These are phyloP conservation scores for Radopholus similis DNA, from an alignment of 1,140 invertebrate species.

Conservation along the genomic window DNA sequence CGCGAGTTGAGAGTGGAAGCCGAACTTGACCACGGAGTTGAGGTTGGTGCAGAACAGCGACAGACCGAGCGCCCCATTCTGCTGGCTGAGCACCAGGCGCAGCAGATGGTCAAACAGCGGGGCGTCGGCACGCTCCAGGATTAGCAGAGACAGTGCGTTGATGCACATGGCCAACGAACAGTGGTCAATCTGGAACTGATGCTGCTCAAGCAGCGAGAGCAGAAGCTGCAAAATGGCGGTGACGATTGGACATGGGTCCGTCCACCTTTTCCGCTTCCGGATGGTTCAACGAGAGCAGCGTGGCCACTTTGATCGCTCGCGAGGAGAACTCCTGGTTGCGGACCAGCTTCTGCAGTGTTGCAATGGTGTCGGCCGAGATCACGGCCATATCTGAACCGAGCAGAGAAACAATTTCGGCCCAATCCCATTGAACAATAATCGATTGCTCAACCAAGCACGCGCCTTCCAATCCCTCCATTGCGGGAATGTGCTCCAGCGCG, in stretches of 20 bases:
- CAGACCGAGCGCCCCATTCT: not conserved
- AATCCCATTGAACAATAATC: not conserved
- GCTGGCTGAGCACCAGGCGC: conserved; percentile 6
- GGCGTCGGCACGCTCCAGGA: conserved; percentile 46
- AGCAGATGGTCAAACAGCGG: conserved; percentile 25
- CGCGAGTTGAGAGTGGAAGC: conserved; percentile 31
- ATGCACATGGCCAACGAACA: conserved; percentile 37
- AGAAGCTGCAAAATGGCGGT: conserved; percentile 28
- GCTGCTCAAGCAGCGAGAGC: conserved; percentile 37
- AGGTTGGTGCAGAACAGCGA: conserved; percentile 37
- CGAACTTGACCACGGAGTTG: conserved; percentile 16
- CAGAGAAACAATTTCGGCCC: conserved; percentile 7
- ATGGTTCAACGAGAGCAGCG: conserved; percentile 44
- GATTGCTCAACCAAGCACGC: not conserved
- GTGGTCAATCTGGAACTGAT: conserved; percentile 40
- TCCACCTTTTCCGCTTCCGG: conserved; percentile 48
- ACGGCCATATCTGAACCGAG: conserved; percentile 36
- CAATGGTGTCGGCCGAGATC: conserved; percentile 34
- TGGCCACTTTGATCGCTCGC: conserved; percentile 43
- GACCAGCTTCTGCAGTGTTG: conserved; percentile 37
- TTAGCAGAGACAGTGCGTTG: conserved; percentile 45
- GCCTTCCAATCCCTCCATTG: conserved; percentile 19
- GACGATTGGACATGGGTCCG: not conserved
- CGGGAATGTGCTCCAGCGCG: conserved; percentile 40
- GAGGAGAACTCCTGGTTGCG: conserved; percentile 37